These are phyloP conservation scores for Nyleta sp. DNA, from an alignment of 2,888 invertebrate species.

Conservation along the genomic window DNA sequence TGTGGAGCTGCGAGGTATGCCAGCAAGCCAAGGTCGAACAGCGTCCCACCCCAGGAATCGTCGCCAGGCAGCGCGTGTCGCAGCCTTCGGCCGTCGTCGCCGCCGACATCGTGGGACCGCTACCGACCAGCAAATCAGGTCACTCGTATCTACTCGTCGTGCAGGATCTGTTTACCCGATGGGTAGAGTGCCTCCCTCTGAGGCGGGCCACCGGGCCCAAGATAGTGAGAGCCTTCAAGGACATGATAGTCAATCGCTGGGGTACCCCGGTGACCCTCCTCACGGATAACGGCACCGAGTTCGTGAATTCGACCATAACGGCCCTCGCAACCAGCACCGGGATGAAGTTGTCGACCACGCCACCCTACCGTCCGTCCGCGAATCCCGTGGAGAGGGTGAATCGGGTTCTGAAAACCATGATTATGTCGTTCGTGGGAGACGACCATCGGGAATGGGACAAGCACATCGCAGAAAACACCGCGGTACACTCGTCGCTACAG, in stretches of 20 bases:
- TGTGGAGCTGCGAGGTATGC: neutral
- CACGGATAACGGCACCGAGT: conserved; percentile 69
- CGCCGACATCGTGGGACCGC: conserved; percentile 20
- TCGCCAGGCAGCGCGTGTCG: neutral
- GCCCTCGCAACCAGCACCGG: neutral
- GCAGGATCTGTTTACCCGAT: conserved; percentile 66
- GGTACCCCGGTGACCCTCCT: conserved; percentile 64
- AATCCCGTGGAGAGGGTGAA: neutral
- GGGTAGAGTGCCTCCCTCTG: conserved; percentile 29
- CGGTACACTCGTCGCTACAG: too few relatives aligned
- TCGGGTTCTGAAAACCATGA: neutral
- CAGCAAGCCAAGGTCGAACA: neutral
- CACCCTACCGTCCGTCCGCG: too few relatives aligned
- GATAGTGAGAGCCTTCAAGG: conserved; percentile 49
- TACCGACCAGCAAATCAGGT: conserved; percentile 39
- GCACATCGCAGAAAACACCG: too few relatives aligned
- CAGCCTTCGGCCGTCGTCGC: conserved; percentile 21
- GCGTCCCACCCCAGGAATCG: neutral
- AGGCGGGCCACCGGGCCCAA: conserved; percentile 51
- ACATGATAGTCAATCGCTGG: conserved; percentile 58
- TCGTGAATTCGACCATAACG: conserved; percentile 30
- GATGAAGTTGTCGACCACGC: neutral
- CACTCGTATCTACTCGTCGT: conserved; percentile 42
- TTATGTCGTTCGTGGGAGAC: too few relatives aligned
- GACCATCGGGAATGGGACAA: too few relatives aligned